These are phyloP conservation scores for Felis catus DNA, from an alignment of 2,113 vertebrate genomes.

Conservation along the genomic window DNA sequence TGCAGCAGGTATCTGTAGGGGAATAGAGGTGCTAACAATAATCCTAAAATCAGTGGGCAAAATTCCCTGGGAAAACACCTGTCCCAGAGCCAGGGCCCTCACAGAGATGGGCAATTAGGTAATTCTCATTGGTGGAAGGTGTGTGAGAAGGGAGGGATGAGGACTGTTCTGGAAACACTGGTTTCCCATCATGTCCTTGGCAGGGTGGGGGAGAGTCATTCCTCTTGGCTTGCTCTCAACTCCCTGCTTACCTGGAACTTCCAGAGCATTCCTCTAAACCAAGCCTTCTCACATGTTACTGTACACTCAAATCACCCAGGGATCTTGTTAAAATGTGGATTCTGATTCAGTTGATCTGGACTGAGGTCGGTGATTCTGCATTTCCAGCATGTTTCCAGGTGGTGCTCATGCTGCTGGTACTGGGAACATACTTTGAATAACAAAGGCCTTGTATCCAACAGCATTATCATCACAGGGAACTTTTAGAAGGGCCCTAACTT, in stretches of 20 bases:
- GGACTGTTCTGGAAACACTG: background rate
- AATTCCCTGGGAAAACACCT: background rate
- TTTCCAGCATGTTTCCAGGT: background rate
- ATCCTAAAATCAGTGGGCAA: background rate
- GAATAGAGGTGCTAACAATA: background rate
- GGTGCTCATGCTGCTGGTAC: background rate
- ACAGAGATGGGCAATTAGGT: background rate
- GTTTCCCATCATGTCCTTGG: background rate
- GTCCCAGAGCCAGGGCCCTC: background rate
- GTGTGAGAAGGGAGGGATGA: background rate
- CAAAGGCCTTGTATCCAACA: background rate
- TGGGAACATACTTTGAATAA: background rate
- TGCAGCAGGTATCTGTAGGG: background rate
- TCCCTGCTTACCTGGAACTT: background rate
- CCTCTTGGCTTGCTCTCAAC: background rate
- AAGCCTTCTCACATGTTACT: background rate
- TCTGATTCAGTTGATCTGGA: background rate
- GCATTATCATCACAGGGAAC: background rate
- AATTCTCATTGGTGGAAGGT: background rate
- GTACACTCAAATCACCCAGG: fast-evolving
- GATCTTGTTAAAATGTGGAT: background rate
- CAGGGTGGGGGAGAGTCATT: background rate
- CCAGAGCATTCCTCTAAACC: background rate
- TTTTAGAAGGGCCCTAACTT: background rate
- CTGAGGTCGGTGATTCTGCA: background rate